Evolutionary conservation across 2,888 invertebrate species (phyloP), one percentile per base, ranked within the genome.

Genomic region (Synergus itoensis): DNA sequence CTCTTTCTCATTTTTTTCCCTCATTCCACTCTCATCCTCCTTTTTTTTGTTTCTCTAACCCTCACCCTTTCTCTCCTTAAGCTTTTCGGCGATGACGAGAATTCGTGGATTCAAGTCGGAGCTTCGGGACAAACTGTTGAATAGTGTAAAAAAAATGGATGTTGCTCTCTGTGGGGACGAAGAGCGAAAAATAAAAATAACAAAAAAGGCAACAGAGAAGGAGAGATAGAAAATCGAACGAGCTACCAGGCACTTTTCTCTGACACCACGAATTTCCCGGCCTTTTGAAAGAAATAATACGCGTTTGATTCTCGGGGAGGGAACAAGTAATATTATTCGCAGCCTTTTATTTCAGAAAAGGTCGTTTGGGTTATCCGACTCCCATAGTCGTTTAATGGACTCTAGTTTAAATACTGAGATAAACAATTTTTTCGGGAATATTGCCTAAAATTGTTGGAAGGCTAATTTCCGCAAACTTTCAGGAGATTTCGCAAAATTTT

Each of bases 41-140:
- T 73, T 77, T 43, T 18, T 40, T 48, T n/a, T 77, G 64, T 69
- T 67, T 36, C 65, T 77, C 69, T 16, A 40, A 53, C 53, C 62
- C 73, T 43, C 78, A 36, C 77, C 43, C 73, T 64, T 77, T 79
- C 62, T 45, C 67, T 63, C 48, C 18, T 4, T 63, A 3, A 43
- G 21, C 60, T 65, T 48, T 21, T 12, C 67, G 21, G 75, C 36
- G 43, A 48, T 41, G 73, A 36, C 36, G n/a, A 73, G 53, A 60
- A 76, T 76, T 45, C 76, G 62, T 77, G 77, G 48, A 53, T 48
- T 76, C 77, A 63, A 79, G 77, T 53, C 43, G 64, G 77, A 78
- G 69, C 77, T 67, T 67, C 79, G 81, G 83, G 84, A 87, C 86
- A 88, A 88, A 88, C 87, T 87, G 88, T 83, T 85, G 88, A 87